These are phyloP conservation scores for Uria lomvia DNA, from an alignment of 2,113 vertebrate genomes.

Conservation along the genomic window DNA sequence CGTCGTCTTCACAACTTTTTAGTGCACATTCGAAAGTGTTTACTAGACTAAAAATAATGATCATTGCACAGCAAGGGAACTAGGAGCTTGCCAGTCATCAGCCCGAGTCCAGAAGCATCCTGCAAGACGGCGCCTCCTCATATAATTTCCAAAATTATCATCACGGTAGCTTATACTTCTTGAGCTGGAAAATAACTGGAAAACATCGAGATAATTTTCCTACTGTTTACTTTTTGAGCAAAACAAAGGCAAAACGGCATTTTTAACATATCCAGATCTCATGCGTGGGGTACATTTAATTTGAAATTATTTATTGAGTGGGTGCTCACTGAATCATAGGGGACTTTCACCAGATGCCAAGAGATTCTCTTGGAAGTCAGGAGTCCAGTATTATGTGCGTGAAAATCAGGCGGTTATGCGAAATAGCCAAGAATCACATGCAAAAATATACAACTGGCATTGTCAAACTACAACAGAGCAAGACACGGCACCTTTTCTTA, in stretches of 20 bases:
- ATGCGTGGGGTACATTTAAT: not conserved
- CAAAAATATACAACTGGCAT: slow-evolving; percentile 13
- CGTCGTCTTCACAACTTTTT: not conserved
- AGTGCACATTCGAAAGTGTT: not conserved
- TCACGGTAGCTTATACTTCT: not conserved
- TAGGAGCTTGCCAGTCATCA: not conserved
- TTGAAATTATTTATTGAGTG: slow-evolving; percentile 34
- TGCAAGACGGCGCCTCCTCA: not conserved
- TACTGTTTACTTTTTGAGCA: not conserved
- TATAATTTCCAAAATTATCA: not conserved
- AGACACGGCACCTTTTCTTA: not conserved
- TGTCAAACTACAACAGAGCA: not conserved
- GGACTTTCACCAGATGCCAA: not conserved
- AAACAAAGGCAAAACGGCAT: not conserved
- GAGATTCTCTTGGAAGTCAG: slow-evolving; percentile 15
- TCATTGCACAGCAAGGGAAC: not conserved
- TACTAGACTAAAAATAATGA: not conserved
- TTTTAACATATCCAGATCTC: not conserved
- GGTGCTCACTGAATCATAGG: not conserved
- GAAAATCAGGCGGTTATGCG: not conserved
- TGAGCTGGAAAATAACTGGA: not conserved
- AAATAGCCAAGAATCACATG: slow-evolving; percentile 12
- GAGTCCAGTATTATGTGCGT: not conserved
- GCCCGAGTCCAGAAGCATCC: not conserved
- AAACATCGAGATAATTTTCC: not conserved